Conservation (phyloP, 2,113 vertebrate genomes). For the Cercopithecus mona region DNA sequence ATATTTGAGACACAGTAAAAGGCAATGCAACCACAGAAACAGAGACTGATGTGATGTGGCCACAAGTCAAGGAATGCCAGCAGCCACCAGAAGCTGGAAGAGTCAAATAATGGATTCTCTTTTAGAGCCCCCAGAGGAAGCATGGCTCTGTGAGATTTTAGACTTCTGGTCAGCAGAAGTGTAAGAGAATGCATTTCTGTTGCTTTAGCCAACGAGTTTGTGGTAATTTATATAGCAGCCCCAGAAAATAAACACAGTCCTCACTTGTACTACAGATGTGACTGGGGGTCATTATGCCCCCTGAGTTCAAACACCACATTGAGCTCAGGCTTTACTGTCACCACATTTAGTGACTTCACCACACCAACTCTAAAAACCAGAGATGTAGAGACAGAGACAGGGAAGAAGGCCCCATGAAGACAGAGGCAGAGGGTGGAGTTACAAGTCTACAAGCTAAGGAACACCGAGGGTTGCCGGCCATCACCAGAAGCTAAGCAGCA, state of each 20-base stretch:
- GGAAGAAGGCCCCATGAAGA: neutral
- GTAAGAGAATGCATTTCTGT: neutral
- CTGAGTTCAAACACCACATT: neutral
- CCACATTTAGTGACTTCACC: neutral
- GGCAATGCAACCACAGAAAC: neutral
- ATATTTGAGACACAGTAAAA: neutral
- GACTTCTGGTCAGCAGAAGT: neutral
- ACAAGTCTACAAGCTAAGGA: rapidly evolving
- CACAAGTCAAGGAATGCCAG: neutral
- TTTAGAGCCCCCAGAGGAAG: rapidly evolving
- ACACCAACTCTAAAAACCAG: neutral
- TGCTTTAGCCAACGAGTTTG: no score
- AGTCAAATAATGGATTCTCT: neutral
- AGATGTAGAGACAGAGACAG: neutral
- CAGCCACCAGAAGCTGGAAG: neutral
- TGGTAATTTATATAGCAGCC: neutral
- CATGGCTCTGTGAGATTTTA: neutral
- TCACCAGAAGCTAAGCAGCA: neutral
- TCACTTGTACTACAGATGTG: rapidly evolving
- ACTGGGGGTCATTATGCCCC: neutral
- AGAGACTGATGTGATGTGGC: neutral
- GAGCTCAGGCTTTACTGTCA: neutral
- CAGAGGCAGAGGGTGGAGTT: neutral
- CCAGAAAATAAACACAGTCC: neutral
- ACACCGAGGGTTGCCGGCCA: rapidly evolving